Base-by-base conservation (phyloP, 2,888 invertebrate species). In the Sinodicranocentrus sp. region DNA sequence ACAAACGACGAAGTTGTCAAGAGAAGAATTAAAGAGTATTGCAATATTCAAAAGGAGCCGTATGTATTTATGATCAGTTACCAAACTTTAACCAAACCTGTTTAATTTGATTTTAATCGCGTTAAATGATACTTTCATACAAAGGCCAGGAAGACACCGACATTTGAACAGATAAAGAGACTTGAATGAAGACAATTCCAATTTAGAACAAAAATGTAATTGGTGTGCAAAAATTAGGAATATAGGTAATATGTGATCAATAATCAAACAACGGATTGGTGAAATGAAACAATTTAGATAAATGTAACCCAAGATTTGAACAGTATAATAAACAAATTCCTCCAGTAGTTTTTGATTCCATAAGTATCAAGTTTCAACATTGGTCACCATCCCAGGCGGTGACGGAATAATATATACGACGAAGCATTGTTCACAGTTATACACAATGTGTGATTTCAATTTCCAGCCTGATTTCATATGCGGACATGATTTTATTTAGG, bases 351-450 rank as follows among this genome's bases (percentile, higher is more conserved):
- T 73, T 78, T 78, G 78, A 78, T 78, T 79, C 79, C 79, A 72
- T 79, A 59, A 72, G 72, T 79, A 71, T 72, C 79, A 79, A 79
- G 72, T 63, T 78, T 78, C 72, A 72, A 72, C 65, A 19, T 71
- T 25, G 72, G 72, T 72, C 79, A 79, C 79, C 79, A 79, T 79
- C 79, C 79, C 79, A 79, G 79, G 79, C 78, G 78, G 78, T 71
- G 78, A 78, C 78, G 78, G 78, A 78, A 59, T 67, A 44, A 70
- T 6, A 78, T 78, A 78, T 63, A 78, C 78, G 78, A 78, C 78
- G 78, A 78, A 78, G 78, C 78, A 78, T 75, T 72, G 39, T 39
- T 57, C 59, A n/a, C n/a, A n/a, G 33, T 33, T 33, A 33, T 33
- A 33, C 33, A 10, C 10, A 33, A 23, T 75, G 61, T 75, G 23